These are phyloP conservation scores for Pantelozetes paolii DNA, from an alignment of 2,888 invertebrate genomes.

Conservation along the genomic window DNA sequence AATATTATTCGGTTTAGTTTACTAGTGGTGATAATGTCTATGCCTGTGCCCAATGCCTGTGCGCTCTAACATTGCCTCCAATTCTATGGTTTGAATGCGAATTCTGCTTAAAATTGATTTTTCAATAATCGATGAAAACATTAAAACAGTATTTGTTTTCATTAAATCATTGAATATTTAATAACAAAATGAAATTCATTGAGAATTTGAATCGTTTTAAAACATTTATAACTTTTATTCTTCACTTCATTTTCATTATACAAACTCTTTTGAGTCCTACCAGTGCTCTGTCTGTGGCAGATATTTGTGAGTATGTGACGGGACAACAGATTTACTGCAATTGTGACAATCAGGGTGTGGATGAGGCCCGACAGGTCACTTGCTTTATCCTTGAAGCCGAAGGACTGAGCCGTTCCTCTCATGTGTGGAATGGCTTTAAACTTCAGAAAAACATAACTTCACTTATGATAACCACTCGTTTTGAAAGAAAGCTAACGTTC, in stretches of 20 bases:
- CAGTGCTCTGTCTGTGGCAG: constrained; percentile 2
- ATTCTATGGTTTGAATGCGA: neutral
- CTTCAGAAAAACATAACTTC: constrained; percentile 23
- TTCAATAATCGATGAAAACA: neutral
- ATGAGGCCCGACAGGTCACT: constrained; percentile 20
- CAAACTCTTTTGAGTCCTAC: neutral
- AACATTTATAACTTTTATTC: neutral
- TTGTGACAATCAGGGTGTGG: constrained; percentile 19
- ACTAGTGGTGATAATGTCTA: neutral
- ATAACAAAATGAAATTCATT: neutral
- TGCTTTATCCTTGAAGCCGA: neutral
- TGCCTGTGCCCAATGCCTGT: too few species aligned
- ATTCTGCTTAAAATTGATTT: neutral
- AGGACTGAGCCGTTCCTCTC: neutral
- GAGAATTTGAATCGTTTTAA: neutral
- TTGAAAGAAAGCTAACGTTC: constrained; percentile 3
- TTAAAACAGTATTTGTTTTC: neutral
- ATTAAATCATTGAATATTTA: too few species aligned
- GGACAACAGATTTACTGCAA: constrained; percentile 23
- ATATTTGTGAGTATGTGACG: constrained; percentile 18
- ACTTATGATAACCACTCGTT: constrained; percentile 4
- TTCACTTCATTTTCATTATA: neutral
- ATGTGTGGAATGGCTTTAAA: constrained; percentile 27
- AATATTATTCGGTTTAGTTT: constrained; percentile 29
- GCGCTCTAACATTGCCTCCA: neutral